Conservation (phyloP, 1,140 invertebrate genomes). For the Chrysomallon squamiferum region DNA sequence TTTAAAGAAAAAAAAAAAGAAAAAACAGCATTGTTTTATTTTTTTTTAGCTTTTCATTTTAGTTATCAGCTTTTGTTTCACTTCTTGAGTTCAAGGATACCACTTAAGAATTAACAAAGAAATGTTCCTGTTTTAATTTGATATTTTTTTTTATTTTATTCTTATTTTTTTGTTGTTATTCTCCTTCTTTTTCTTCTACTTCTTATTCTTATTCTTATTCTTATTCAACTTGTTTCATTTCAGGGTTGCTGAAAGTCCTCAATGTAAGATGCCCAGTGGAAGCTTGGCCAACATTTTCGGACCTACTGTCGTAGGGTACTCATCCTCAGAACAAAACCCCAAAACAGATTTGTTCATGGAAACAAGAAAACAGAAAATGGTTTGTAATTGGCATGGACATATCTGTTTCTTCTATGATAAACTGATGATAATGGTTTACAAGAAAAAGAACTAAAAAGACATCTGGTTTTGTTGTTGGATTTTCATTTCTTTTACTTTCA, state of each 20-base stretch:
- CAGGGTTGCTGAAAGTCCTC: constrained; percentile 74
- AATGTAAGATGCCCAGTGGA: constrained; percentile 79
- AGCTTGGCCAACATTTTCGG: constrained; percentile 86
- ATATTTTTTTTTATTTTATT: no score
- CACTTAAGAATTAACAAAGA: no score
- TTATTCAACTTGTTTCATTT: constrained; percentile 27
- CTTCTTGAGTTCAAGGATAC: no score
- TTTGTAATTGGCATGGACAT: constrained; percentile 45
- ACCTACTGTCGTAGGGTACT: constrained; percentile 84
- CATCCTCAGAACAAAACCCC: constrained; percentile 71
- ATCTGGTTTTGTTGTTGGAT: no score
- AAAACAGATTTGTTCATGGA: constrained; percentile 70
- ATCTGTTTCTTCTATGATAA: constrained; percentile 1
- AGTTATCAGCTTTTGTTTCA: no score
- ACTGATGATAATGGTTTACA: background rate
- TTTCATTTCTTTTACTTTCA: no score
- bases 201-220: background rate
- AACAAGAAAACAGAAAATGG: constrained; percentile 70
- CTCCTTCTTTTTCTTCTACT: background rate
- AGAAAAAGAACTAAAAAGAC: background rate
- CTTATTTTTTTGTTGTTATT: no score
- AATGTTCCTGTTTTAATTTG: no score
- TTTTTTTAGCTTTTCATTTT: no score
- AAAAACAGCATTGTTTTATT: no score
- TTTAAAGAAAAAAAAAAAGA: background rate